Evolutionary conservation across 2,888 invertebrate species (phyloP), one percentile per base, ranked within the genome.

Genomic region (Orchestes rusci): DNA sequence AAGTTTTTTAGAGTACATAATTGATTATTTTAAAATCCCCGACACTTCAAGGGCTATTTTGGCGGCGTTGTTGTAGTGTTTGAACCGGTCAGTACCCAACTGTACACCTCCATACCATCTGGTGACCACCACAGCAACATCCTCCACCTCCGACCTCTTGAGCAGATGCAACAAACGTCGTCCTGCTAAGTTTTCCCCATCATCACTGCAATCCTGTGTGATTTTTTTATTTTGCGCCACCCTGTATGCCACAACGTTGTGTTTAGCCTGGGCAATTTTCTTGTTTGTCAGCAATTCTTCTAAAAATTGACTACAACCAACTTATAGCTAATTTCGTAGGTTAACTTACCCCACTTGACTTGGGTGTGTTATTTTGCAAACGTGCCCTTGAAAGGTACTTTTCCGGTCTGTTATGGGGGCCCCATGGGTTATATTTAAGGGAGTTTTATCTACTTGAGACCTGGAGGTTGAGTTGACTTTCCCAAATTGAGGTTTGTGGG

Each of bases 31-130:
- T n/a, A n/a, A n/a, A n/a, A n/a, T n/a, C n/a, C n/a, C n/a, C n/a
- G n/a, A n/a, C n/a, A n/a, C n/a, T n/a, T n/a, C n/a, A n/a, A n/a
- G n/a, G 1, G 77, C 79, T 56, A 78, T 77, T 43, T 84, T 69
- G 0, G 86, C 83, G 2, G 83, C 83, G 62, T 87, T 86, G 63
- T 83, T 88, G 50, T 90, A 90, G 62, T 89, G 87, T 33, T 84
- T 78, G 66, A 91, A 92, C 52, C 92, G 73, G 62, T 90, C 90
- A 0, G 87, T 82, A 1, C 91, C 90, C 4, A 92, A 70, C 53
- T 82, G 84, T 45, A 86, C 79, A 1, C 91, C 91, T 5, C 92
- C 91, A 62, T 84, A 92, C 80, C 80, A 81, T 67, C 80, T 71
- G 1, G 84, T 77, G 0, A 92, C 87, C 2, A 91, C 78, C 2